Percentiles rank a stretch among this genome's conserved stretches.
phyloP scores from a whole-genome alignment of 2,113 vertebrate species.

The Hypanus sabinus region DNA sequence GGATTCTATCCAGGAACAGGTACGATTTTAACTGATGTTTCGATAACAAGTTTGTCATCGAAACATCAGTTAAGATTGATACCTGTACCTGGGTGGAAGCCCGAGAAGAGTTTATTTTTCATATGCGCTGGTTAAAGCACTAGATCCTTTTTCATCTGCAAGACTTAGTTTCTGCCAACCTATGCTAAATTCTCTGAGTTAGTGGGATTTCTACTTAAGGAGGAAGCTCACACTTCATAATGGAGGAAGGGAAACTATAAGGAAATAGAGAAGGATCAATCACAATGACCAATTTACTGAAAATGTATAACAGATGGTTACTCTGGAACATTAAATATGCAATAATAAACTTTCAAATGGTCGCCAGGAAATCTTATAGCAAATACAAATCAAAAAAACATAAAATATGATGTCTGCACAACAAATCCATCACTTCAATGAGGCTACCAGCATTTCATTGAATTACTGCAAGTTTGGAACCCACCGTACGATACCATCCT shows the following conservation, averaged over 20 bases:
- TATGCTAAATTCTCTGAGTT: neutral
- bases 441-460: neutral
- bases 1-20: too few relatives aligned
- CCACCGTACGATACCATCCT: neutral
- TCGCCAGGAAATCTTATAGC: neutral
- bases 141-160: neutral
- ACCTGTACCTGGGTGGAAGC: too few relatives aligned
- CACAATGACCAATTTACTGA: neutral
- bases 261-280: neutral
- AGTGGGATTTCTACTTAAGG: neutral
- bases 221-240: neutral
- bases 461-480: neutral
- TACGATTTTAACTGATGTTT: too few relatives aligned
- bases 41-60: too few relatives aligned
- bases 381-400: neutral
- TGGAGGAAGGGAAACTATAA: neutral
- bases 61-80: too few relatives aligned
- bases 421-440: neutral
- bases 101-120: too few relatives aligned
- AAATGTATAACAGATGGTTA: neutral
- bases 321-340: neutral
- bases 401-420: neutral
- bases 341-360: neutral
- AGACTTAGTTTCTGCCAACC: neutral
- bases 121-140: too few relatives aligned